phyloP scores from a whole-genome alignment of 2,888 invertebrate species.

The Sminthurinus aureus region DNA sequence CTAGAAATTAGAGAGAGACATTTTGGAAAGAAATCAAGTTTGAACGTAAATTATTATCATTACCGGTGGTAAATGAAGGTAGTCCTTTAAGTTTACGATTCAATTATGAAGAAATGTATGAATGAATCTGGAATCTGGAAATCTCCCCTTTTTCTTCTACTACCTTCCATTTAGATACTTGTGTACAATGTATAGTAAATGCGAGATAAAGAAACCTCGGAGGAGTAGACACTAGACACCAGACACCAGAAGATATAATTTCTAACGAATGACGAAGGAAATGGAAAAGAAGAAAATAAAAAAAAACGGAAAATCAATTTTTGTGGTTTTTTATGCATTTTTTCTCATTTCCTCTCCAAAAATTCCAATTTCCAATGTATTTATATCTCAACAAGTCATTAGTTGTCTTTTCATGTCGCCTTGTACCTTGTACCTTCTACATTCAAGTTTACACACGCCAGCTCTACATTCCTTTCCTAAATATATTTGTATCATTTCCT shows the following conservation, averaged over 20 bases:
- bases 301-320: slow-evolving; percentile 30
- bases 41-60: slow-evolving; percentile 2
- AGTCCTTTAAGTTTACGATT: not conserved
- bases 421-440: too few species aligned
- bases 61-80: not conserved
- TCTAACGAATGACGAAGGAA: not conserved
- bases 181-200: not conserved
- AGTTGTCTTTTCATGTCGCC: too few species aligned
- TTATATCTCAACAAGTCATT: too few species aligned
- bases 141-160: not conserved
- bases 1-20: not conserved
- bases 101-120: not conserved
- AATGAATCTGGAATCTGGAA: not conserved
- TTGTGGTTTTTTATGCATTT: slow-evolving; percentile 38
- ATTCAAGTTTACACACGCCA: too few species aligned
- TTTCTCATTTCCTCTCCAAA: slow-evolving; percentile 34
- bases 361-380: not conserved
- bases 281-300: slow-evolving; percentile 1
- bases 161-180: not conserved
- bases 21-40: not conserved
- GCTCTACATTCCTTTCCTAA: too few species aligned
- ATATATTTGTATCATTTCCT: too few species aligned
- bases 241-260: not conserved
- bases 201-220: not conserved
- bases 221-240: not conserved